Conservation (phyloP, 2,888 invertebrate genomes). For the Ormyrus nitidulus region DNA sequence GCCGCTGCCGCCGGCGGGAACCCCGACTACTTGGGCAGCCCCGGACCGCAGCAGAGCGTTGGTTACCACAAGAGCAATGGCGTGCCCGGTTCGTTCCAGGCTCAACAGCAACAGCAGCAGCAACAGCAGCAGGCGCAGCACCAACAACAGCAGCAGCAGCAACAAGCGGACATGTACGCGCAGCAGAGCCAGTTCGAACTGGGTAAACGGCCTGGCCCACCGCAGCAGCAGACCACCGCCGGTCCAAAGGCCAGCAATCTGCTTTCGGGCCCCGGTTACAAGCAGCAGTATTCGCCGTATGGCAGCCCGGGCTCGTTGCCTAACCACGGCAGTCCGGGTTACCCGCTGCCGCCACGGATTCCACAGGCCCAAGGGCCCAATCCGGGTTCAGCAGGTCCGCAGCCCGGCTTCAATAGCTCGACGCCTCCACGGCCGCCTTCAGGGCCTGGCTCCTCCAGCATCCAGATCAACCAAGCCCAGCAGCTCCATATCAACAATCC, state of each 20-base stretch:
- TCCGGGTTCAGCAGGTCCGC: slow-evolving; percentile 70
- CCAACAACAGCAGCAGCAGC: slow-evolving; percentile 42
- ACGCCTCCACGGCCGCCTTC: slow-evolving; percentile 78
- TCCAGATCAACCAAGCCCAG: slow-evolving; percentile 92
- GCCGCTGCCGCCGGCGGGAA: slow-evolving; percentile 63
- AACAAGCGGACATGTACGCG: slow-evolving; percentile 66
- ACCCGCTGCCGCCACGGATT: slow-evolving; percentile 74
- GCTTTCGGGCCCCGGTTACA: slow-evolving; percentile 68
- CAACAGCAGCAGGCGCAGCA: slow-evolving; percentile 64
- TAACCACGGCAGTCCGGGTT: slow-evolving; percentile 78
- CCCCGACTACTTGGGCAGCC: slow-evolving; percentile 76
- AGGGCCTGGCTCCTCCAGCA: slow-evolving; percentile 78
- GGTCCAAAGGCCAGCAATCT: slow-evolving; percentile 11
- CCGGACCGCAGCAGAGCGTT: slow-evolving; percentile 66
- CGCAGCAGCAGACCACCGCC: slow-evolving; percentile 39
- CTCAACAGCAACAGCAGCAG: slow-evolving; percentile 61
- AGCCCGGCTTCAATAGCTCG: slow-evolving; percentile 75
- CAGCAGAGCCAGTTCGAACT: slow-evolving; percentile 42
- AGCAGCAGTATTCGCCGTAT: slow-evolving; percentile 83
- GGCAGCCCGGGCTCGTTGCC: slow-evolving; percentile 81
- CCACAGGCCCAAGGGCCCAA: slow-evolving; percentile 73
- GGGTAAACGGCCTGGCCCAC: not conserved
- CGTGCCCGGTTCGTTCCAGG: slow-evolving; percentile 37
- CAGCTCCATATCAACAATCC: slow-evolving; percentile 91
- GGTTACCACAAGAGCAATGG: slow-evolving; percentile 73